Evolutionary conservation across 2,797 vertebrate genomes (phyloP), one percentile per base, ranked within the genome.

Genomic region (Sebastiscus albofasciatus): DNA sequence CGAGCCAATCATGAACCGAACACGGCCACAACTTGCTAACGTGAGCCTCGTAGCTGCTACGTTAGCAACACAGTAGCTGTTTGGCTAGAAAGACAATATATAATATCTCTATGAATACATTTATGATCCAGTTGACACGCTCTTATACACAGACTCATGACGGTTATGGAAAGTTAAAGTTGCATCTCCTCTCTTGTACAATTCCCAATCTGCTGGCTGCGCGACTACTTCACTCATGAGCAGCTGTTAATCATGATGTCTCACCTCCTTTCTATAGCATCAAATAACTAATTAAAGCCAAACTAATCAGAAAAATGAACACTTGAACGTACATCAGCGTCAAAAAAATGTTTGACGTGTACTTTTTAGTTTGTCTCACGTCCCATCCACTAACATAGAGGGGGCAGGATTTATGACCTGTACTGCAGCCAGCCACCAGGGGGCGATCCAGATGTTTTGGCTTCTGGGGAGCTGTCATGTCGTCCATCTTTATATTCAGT

Each of bases 131-230:
- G 8, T 49, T 18, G 7, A 49, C 16, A 49, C 0, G 16, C 16
- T 52, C 20, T 52, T 52, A 20, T 52, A 52, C 7, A 0, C 6
- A 52, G 8, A n/a, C 20, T 52, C 9, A n/a, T n/a, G 49, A 52
- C 0, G 14, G 49, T n/a, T 52, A n/a, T 52, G 49, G 49, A 0
- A 52, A 52, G 20, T 52, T 52, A 8, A 52, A 52, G 46, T 52
- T 52, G 14, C 42, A 49, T 0, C 20, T 10, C 4, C 49, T n/a
- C 49, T 52, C 49, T 52, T 0, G 20, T n/a, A n/a, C 4, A n/a
- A 9, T 52, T 52, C 42, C 42, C 7, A 3, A 49, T 16, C 42
- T 18, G 0, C 42, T 3, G 16, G 18, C 42, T 18, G 42, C 18
- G 7, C 16, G 0, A 49, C 42, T 20, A 49, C 42, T 49, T 49